Percentiles rank a stretch among this genome's conserved stretches.
These are phyloP conservation scores for Littorina saxatilis DNA, from an alignment of 1,140 invertebrate species.

Conservation along the genomic window DNA sequence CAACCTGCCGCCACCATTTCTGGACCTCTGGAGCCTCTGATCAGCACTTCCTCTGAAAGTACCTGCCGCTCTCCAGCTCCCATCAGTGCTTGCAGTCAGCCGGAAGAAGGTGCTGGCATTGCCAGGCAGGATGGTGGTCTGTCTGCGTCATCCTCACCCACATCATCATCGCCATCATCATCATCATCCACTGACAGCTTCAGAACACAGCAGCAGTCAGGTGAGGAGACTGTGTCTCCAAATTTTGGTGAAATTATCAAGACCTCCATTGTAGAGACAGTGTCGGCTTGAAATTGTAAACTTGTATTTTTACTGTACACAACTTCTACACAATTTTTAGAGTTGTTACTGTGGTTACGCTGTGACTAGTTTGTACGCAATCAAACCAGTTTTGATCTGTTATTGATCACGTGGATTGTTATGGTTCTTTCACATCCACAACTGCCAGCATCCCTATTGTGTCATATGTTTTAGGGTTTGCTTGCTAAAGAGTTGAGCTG, in stretches of 20 bases:
- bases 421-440: no score
- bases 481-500: no score
- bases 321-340: no score
- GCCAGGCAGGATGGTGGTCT: conserved; percentile 8
- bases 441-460: no score
- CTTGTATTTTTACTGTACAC: no score
- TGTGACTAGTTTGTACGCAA: no score
- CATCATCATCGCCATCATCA: conserved; percentile 13
- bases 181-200: not conserved
- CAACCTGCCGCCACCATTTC: conserved; percentile 29
- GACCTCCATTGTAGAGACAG: conserved; percentile 93
- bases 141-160: not conserved
- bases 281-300: conserved; percentile 85
- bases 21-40: conserved; percentile 22
- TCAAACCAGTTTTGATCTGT: no score
- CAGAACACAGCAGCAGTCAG: conserved; percentile 6
- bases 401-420: no score
- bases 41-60: not conserved
- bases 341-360: no score
- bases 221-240: conserved; percentile 67
- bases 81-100: not conserved
- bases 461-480: no score
- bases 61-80: not conserved
- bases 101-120: not conserved
- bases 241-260: conserved; percentile 95